A percentile compares a stretch with the other conserved stretches of the same genome.
phyloP scores from a whole-genome alignment of 2,113 vertebrate genomes.

The Centropristis striata region DNA sequence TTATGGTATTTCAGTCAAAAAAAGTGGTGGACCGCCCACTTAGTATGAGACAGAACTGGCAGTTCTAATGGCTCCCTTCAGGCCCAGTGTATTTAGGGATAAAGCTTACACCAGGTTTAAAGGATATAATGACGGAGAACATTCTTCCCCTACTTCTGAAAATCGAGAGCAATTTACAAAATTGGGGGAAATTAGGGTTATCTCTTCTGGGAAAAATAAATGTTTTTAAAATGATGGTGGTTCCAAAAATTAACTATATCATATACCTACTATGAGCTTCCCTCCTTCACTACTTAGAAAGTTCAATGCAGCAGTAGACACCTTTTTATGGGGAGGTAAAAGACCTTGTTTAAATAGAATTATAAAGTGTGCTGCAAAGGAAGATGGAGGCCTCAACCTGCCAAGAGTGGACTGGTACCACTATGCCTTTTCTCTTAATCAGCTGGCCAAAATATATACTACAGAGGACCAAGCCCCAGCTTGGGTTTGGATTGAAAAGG shows the following conservation, averaged over 20 bases:
- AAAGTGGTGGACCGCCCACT: too few relatives aligned
- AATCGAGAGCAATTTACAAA: background rate
- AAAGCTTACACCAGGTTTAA: background rate
- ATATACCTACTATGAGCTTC: background rate
- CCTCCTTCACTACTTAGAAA: background rate
- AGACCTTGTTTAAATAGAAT: background rate
- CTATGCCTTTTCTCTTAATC: background rate
- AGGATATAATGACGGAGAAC: background rate
- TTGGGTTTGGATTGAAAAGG: background rate
- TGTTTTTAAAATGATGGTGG: background rate
- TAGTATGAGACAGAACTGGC: background rate
- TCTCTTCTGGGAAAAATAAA: conserved; percentile 2
- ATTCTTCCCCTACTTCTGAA: background rate
- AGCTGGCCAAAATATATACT: background rate
- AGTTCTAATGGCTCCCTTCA: background rate
- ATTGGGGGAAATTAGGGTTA: background rate
- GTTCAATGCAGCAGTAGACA: too few relatives aligned
- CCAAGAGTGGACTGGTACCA: background rate
- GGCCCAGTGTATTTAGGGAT: background rate
- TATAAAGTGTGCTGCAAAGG: too few relatives aligned
- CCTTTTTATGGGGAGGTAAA: background rate
- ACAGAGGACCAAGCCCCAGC: background rate
- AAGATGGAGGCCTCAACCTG: too few relatives aligned
- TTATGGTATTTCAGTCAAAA: background rate
- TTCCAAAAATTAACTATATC: background rate